Evolutionary conservation across 2,113 vertebrate genomes (phyloP).

Genomic region (Thamnaconus septentrionalis): DNA sequence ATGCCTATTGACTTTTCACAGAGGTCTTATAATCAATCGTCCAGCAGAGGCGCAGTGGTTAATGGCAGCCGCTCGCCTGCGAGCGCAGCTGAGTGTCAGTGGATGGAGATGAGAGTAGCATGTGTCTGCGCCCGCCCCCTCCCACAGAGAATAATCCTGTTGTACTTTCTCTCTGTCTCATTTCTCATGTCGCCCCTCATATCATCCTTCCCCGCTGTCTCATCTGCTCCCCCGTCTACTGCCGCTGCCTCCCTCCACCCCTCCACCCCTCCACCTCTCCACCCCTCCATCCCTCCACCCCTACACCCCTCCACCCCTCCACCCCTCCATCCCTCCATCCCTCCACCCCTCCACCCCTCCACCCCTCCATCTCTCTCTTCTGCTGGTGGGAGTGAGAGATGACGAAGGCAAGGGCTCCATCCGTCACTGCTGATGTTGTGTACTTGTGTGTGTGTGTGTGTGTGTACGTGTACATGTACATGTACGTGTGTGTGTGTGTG

Average conservation of each 20-base stretch:
- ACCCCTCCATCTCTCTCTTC: slow-evolving; percentile 3
- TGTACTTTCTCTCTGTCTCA: not conserved
- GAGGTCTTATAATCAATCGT: slow-evolving; percentile 54
- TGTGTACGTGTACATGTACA: slow-evolving; percentile 14
- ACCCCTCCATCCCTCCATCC: too few species aligned
- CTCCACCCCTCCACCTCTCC: not conserved
- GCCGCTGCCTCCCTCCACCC: not conserved
- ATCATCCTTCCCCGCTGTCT: not conserved
- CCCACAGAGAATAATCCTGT: slow-evolving; percentile 2
- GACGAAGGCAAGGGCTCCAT: slow-evolving; percentile 42
- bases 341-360: too few species aligned
- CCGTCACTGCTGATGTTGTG: slow-evolving; percentile 43
- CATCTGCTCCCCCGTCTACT: too few species aligned
- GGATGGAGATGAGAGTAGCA: slow-evolving; percentile 21
- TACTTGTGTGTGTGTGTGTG: slow-evolving; percentile 8
- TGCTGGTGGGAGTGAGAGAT: slow-evolving; percentile 50
- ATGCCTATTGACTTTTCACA: slow-evolving; percentile 60
- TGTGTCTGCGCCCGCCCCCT: slow-evolving; percentile 4
- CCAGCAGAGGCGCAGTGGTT: slow-evolving; percentile 37
- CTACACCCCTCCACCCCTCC: not conserved
- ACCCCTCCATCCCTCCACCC: not conserved
- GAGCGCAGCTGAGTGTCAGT: slow-evolving; percentile 34
- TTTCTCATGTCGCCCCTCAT: not conserved
- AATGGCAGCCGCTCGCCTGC: slow-evolving; percentile 22
- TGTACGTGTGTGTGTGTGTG: slow-evolving; percentile 16